Conservation (phyloP, 2,888 invertebrate genomes). For the Lasioglossum lativentre region DNA sequence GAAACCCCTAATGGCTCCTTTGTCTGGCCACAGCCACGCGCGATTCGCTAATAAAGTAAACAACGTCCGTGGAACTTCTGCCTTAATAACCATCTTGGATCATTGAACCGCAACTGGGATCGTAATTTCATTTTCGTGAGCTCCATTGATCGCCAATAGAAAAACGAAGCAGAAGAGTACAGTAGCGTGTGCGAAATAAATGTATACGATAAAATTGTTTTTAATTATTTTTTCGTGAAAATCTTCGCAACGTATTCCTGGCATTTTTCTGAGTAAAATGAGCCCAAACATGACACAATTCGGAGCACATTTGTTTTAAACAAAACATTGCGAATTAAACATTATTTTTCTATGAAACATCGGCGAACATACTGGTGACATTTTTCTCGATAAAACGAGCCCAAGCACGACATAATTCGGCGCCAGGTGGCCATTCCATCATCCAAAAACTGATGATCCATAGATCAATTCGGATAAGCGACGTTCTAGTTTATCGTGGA, state of each 20-base stretch:
- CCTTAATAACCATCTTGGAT: conserved; percentile 45
- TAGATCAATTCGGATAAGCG: neutral
- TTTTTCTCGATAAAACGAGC: too few species aligned
- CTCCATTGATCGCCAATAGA: neutral
- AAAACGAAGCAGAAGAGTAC: neutral
- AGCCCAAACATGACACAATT: neutral
- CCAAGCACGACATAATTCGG: too few species aligned
- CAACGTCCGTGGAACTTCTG: conserved; percentile 29
- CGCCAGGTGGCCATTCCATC: neutral
- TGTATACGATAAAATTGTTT: too few species aligned
- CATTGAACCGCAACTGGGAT: conserved; percentile 32
- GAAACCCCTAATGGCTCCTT: conserved; percentile 63
- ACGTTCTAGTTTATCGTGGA: neutral
- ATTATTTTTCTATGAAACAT: too few species aligned
- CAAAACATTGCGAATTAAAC: too few species aligned
- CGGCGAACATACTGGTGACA: too few species aligned
- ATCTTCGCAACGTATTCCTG: neutral
- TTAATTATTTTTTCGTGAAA: neutral
- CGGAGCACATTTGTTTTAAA: too few species aligned
- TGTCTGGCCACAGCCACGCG: conserved; percentile 55
- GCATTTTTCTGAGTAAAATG: neutral
- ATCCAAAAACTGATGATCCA: neutral
- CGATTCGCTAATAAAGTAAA: conserved; percentile 58
- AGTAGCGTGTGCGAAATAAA: neutral
- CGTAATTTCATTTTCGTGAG: conserved; percentile 38